Conservation (phyloP, 2,797 vertebrate species). For the Microhierax caerulescens region DNA sequence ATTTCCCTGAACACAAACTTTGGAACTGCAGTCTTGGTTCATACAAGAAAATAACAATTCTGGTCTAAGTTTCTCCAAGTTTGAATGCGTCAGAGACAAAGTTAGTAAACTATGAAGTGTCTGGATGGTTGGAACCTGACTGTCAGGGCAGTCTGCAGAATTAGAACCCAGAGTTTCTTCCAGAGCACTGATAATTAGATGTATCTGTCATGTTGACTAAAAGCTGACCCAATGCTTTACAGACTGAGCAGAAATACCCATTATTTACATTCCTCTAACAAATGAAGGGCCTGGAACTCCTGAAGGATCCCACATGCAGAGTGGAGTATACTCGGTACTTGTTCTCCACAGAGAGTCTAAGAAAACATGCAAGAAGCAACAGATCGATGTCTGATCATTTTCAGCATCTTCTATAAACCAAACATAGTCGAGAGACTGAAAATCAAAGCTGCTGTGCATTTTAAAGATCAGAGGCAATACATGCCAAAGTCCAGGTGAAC, state of each 20-base stretch:
- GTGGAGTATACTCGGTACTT: not conserved
- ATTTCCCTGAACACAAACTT: not conserved
- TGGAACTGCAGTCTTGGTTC: not conserved
- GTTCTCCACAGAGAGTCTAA: not conserved
- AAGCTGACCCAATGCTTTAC: not conserved
- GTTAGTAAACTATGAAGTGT: not conserved
- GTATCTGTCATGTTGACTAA: not conserved
- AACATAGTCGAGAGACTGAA: not conserved
- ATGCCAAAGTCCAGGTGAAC: not conserved
- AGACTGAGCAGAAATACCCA: not conserved
- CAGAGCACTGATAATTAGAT: not conserved
- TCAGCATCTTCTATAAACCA: not conserved
- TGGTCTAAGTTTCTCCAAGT: not conserved
- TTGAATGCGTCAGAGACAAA: not conserved
- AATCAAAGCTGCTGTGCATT: not conserved
- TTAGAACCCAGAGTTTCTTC: not conserved
- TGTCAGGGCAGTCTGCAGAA: not conserved
- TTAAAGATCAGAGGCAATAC: not conserved
- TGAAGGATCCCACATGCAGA: not conserved
- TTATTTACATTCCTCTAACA: not conserved
- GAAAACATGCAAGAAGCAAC: not conserved
- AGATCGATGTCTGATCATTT: not conserved
- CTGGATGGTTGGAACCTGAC: not conserved
- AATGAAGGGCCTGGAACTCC: not conserved
- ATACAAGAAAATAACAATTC: not conserved